Evolutionary conservation across 2,113 vertebrate species (phyloP), one percentile per base, ranked within the genome.

Genomic region (Castor canadensis): DNA sequence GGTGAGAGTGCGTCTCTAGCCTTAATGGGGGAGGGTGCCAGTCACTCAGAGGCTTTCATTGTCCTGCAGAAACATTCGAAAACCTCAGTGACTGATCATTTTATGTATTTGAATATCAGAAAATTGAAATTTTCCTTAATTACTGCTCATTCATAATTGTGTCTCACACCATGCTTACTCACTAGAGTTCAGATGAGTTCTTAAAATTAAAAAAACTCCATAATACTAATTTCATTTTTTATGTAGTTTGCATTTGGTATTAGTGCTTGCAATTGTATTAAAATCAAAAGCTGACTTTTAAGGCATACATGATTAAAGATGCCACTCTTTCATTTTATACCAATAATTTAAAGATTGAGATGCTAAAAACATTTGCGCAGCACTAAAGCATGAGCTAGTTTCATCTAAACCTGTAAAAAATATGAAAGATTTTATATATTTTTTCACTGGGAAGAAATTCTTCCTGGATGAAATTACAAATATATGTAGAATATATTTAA

Each of bases 401-500:
- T 99, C 98, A 99, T 98, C 98, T 99, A 98, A 99, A 99, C 95
- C 97, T 99, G 98, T 99, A 98, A 98, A 99, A 93, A 98, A 98
- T 96, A 99, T 97, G 95, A 98, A 98, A 98, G 98, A 98, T 99
- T 99, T 99, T 99, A 98, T 99, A 99, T 99, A n/a, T 99, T 99
- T 99, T 99, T 98, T 99, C 99, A 98, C 99, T 99, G 98, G 99
- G 99, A 99, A 99, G 98, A 93, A 98, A 98, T 98, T 98, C 98
- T 99, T 99, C 99, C 98, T 99, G 98, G 98, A 98, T 98, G 99
- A 99, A 99, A 98, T 99, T 99, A 99, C 98, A 98, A 98, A 99
- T 99, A 99, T 95, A 97, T 99, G 99, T 99, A 99, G 99, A 99
- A 99, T 99, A 99, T 99, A 99, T 99, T 99, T 99, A 99, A 99